A percentile compares a stretch with the other conserved stretches of the same genome.
phyloP scores from a whole-genome alignment of 2,888 invertebrate genomes.

The Tridacna crocea region DNA sequence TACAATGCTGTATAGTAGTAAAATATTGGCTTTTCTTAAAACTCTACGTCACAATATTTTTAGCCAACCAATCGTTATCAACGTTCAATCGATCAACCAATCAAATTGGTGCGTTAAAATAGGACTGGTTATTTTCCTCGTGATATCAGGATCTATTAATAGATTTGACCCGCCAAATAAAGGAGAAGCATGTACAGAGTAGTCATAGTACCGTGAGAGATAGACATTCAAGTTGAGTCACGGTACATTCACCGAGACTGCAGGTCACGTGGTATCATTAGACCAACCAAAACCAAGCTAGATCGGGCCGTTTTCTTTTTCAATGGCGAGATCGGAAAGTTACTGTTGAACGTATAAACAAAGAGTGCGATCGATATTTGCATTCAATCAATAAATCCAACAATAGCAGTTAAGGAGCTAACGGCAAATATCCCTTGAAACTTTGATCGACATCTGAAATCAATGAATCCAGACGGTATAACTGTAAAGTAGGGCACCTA shows the following conservation, averaged over 20 bases:
- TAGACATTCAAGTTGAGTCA: constrained; percentile 51
- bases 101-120: constrained; percentile 62
- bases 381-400: constrained; percentile 21
- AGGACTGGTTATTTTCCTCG: constrained; percentile 65
- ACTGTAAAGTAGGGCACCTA: constrained; percentile 14
- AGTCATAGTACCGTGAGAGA: constrained; percentile 22
- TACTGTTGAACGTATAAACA: constrained; percentile 11
- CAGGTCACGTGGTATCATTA: constrained; percentile 40
- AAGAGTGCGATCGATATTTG: constrained; percentile 23
- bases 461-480: background rate
- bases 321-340: constrained; percentile 21
- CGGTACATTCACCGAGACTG: constrained; percentile 44
- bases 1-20: constrained; percentile 63
- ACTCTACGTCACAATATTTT: constrained; percentile 74
- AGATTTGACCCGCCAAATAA: constrained; percentile 76
- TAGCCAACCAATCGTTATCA: constrained; percentile 21
- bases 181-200: constrained; percentile 63
- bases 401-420: constrained; percentile 16
- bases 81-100: constrained; percentile 58
- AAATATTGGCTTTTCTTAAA: constrained; percentile 72
- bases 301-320: background rate
- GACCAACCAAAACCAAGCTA: constrained; percentile 8
- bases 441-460: background rate
- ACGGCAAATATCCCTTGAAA: constrained; percentile 2
- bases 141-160: constrained; percentile 65